Percentiles rank a stretch among this genome's conserved stretches.
These are phyloP conservation scores for Lordiphosa collinella DNA, from an alignment of 1,140 invertebrate species.

Conservation along the genomic window DNA sequence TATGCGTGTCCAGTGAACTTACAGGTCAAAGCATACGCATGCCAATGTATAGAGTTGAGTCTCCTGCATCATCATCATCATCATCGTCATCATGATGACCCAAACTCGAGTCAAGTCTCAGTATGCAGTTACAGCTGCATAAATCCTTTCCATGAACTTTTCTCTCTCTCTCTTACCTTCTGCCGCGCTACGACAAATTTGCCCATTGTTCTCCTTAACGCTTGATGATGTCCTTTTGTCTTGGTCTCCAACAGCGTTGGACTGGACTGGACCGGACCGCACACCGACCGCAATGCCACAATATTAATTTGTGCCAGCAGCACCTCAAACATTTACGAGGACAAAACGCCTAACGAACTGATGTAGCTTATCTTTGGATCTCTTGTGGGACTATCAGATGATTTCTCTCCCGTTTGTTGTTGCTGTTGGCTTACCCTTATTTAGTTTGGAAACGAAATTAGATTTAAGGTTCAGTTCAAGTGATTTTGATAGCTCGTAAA, in stretches of 20 bases:
- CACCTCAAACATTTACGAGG: conserved; percentile 59
- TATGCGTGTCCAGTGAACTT: conserved; percentile 74
- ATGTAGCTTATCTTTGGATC: conserved; percentile 17
- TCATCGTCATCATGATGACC: conserved; percentile 17
- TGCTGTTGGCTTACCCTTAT: conserved; percentile 47
- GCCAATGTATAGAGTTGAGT: conserved; percentile 48
- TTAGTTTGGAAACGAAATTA: conserved; percentile 71
- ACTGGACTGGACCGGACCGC: conserved; percentile 40
- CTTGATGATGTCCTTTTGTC: conserved; percentile 72
- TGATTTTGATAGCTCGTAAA: conserved; percentile 77
- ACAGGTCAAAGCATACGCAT: conserved; percentile 70
- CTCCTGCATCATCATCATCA: conserved; percentile 15
- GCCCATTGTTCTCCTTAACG: conserved; percentile 57
- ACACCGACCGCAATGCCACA: conserved; percentile 61
- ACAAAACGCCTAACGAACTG: conserved; percentile 61
- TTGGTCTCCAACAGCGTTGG: conserved; percentile 48
- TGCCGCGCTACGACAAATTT: conserved; percentile 69
- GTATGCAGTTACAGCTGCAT: conserved; percentile 42
- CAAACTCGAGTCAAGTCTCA: conserved; percentile 15
- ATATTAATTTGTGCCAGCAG: conserved; percentile 74
- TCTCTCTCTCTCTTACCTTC: conserved; percentile 23
- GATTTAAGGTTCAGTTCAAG: conserved; percentile 61
- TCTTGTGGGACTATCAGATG: conserved; percentile 3
- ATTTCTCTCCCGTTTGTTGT: not conserved
- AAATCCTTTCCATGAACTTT: conserved; percentile 65